A percentile compares a stretch with the other conserved stretches of the same genome.
phyloP scores from a whole-genome alignment of 2,113 vertebrate genomes.

The Forbesichthys agassizii region DNA sequence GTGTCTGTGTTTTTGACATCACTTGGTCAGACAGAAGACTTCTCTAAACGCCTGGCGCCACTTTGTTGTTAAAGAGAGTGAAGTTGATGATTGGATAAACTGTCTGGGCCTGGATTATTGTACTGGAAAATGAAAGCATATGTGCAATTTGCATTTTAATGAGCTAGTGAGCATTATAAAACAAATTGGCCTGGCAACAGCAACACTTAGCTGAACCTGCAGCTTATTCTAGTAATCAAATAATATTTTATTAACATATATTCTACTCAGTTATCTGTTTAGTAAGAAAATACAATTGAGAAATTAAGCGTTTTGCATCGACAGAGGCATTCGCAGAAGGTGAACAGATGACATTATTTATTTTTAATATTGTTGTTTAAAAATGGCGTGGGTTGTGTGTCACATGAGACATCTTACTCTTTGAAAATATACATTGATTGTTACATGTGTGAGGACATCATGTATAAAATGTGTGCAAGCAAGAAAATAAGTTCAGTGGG shows the following conservation, averaged over 20 bases:
- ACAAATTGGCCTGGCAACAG: conserved; percentile 63
- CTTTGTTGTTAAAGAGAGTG: conserved; percentile 51
- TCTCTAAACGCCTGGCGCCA: conserved; percentile 43
- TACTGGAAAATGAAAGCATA: conserved; percentile 76
- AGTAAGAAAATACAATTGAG: conserved; percentile 16
- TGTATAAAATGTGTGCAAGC: conserved; percentile 75
- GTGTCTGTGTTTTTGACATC: conserved; percentile 18
- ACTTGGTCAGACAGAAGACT: conserved; percentile 34
- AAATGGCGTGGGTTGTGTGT: background rate
- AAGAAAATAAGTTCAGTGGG: conserved; percentile 68
- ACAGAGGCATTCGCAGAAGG: background rate
- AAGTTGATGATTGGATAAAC: conserved; percentile 73
- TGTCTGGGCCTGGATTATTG: conserved; percentile 71
- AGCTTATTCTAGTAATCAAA: conserved; percentile 47
- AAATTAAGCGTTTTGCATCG: conserved; percentile 1
- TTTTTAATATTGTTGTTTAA: conserved; percentile 8
- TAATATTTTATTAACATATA: conserved; percentile 44
- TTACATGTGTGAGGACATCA: conserved; percentile 63
- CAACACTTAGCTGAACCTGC: conserved; percentile 46
- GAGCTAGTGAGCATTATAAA: conserved; percentile 67
- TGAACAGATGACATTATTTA: conserved; percentile 10
- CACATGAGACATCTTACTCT: conserved; percentile 50
- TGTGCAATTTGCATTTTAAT: conserved; percentile 80
- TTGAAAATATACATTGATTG: conserved; percentile 68
- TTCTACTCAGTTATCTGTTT: conserved; percentile 18